A percentile compares a stretch with the other conserved stretches of the same genome.
phyloP scores from a whole-genome alignment of 2,797 vertebrate genomes.

The Nannoperca obscura region DNA sequence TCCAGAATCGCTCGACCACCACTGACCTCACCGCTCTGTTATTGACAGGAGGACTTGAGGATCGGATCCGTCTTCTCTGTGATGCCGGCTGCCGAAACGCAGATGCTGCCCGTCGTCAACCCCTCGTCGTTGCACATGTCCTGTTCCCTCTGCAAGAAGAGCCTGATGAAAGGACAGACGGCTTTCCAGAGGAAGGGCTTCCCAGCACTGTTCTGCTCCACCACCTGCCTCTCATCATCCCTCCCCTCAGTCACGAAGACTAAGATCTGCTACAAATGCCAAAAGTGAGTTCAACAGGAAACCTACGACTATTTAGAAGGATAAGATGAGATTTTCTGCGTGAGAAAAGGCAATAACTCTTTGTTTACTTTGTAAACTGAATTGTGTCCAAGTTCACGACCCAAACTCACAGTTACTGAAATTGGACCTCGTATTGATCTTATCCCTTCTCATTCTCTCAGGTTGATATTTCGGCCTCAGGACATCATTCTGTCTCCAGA shows the following conservation, averaged over 20 bases:
- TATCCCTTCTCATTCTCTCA: conserved; percentile 56
- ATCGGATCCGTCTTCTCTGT: conserved; percentile 98
- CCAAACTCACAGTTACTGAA: not conserved
- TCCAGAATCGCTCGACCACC: not conserved
- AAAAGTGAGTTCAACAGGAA: conserved; percentile 85
- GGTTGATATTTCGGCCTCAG: conserved; percentile 92
- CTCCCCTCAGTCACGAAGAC: conserved; percentile 49
- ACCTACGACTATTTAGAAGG: not conserved
- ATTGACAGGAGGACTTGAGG: conserved; percentile 91
- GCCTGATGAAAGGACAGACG: conserved; percentile 95
- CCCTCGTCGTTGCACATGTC: conserved; percentile 77
- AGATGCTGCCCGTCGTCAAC: conserved; percentile 68
- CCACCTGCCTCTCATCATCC: conserved; percentile 89
- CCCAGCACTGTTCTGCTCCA: conserved; percentile 96
- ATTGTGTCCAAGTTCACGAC: not conserved
- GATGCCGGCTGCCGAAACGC: conserved; percentile 56
- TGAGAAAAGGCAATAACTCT: not conserved
- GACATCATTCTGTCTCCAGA: conserved; percentile 93
- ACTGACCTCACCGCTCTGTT: not conserved
- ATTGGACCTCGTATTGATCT: not conserved
- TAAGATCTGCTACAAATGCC: conserved; percentile 92
- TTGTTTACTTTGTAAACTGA: not conserved
- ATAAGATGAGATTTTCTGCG: not conserved
- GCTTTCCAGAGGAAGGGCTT: conserved; percentile 98
- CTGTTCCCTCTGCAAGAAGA: conserved; percentile 94